Percentiles rank a stretch among this genome's conserved stretches.
These are phyloP conservation scores for Ptychodera flava DNA, from an alignment of 35 echinoderm and acorn worm genomes.

Conservation along the genomic window DNA sequence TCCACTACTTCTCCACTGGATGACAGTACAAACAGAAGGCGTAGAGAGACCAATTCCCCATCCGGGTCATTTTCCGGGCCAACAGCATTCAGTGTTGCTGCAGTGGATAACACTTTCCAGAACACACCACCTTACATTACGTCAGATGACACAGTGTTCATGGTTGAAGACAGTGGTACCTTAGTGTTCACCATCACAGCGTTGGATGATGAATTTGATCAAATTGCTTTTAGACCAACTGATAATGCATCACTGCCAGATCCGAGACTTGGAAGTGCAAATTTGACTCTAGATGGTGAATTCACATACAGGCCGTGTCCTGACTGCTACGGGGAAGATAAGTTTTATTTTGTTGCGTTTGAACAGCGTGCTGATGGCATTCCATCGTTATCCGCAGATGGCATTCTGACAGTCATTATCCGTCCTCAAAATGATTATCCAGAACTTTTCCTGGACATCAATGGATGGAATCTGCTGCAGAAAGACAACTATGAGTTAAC, in stretches of 20 bases:
- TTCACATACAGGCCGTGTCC: neutral
- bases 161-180: neutral
- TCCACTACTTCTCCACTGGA: neutral
- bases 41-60: neutral
- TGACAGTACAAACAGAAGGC: neutral
- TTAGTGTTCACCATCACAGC: neutral
- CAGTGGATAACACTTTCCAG: neutral
- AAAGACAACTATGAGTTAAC: neutral
- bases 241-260: neutral
- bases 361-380: neutral
- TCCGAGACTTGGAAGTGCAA: neutral
- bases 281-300: neutral
- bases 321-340: neutral
- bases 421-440: neutral
- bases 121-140: neutral
- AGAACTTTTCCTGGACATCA: neutral
- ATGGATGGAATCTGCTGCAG: neutral
- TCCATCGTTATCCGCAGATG: neutral
- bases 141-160: neutral
- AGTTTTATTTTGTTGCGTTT: neutral
- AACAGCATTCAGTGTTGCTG: neutral
- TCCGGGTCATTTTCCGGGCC: neutral
- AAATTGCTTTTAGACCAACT: neutral
- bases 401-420: neutral
- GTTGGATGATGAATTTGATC: neutral